These are phyloP conservation scores for Stichopus chloronotus DNA, from an alignment of 35 echinoderm and acorn worm species.

Conservation along the genomic window DNA sequence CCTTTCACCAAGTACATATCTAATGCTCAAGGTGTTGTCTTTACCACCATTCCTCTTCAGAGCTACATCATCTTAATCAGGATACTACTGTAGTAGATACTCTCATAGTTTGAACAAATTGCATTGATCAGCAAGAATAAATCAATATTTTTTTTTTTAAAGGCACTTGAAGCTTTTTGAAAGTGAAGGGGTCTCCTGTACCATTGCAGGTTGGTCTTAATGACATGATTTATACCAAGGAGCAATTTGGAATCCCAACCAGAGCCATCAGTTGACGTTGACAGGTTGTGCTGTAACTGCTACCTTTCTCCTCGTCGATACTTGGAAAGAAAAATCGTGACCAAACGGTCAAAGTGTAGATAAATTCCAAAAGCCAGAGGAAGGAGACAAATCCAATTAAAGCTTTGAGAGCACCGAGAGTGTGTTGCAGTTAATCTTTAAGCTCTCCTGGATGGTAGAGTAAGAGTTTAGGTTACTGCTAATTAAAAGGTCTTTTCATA, in stretches of 20 bases:
- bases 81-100: background rate
- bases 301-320: background rate
- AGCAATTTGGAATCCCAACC: background rate
- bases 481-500: background rate
- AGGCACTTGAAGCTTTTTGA: background rate
- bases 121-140: constrained; percentile 1
- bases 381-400: constrained; percentile 8
- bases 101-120: background rate
- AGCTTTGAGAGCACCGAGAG: background rate
- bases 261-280: background rate
- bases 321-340: background rate
- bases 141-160: constrained; percentile 1
- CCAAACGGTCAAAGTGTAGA: background rate
- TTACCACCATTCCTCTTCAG: background rate
- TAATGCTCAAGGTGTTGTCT: background rate
- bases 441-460: background rate
- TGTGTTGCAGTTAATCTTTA: background rate
- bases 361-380: background rate
- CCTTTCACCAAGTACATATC: no score
- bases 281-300: background rate
- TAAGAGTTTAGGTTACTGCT: background rate
- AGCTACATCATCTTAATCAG: background rate
- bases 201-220: background rate
- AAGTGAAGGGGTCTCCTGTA: background rate
- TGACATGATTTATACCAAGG: constrained; percentile 8